Evolutionary conservation across 2,113 vertebrate species (phyloP), one percentile per base, ranked within the genome.

Genomic region (Ptychochromis oligacanthus): DNA sequence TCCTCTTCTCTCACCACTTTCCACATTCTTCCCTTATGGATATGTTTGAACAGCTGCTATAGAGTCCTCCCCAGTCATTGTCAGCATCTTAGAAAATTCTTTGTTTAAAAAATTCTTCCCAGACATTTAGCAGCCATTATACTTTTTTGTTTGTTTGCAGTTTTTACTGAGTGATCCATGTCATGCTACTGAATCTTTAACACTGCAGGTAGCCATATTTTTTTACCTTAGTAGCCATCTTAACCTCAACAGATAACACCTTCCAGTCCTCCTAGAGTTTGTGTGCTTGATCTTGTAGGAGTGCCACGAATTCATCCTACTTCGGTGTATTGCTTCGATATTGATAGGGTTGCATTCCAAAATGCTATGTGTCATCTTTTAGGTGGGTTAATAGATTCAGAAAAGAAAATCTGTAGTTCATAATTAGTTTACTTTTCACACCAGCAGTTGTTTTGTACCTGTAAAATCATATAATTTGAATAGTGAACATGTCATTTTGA

Each of bases 21-120:
- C 82, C 75, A 77, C 72, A 18, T 79, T 85, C 72, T 87, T 87
- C 75, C 77, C 58, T 76, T 62, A 67, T 81, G 6, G 11, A 79
- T 61, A 75, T 77, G 80, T 90, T 83, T 90, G 43, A 91, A 80
- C 90, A 91, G 92, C 93, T 94, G 92, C 91, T 93, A 90, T 56
- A 84, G 38, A 82, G 43, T 77, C 59, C 24, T 22, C 72, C 38
- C 15, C 36, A 38, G 34, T 75, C 31, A 31, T 77, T 5, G 18
- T 65, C 18, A 70, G 6, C 62, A 31, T 80, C 5, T 58, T 80
- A 49, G n/a, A 43, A 22, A 80, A 54, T n/a, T 20, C 5, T 20
- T 18, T 43, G 7, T 20, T 46, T 17, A n/a, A 18, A 46, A 43
- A 43, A 28, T 49, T 49, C 20, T 65, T 46, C 58, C 10, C 3